phyloP scores from a whole-genome alignment of 2,797 vertebrate genomes.

The Molossus molossus region DNA sequence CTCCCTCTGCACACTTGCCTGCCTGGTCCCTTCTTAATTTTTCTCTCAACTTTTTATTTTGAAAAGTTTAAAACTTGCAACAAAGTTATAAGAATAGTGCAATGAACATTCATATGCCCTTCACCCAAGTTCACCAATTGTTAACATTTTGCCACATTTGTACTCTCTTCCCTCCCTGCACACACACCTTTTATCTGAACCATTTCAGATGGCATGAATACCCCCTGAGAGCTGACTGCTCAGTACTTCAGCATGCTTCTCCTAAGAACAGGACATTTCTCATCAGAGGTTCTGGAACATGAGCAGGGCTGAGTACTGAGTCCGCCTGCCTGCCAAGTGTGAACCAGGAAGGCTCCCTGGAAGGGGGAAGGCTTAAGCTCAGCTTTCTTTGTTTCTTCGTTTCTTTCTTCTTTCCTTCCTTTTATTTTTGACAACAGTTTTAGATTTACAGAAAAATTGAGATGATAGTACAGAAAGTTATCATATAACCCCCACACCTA shows the following conservation, averaged over 20 bases:
- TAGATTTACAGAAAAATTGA: not conserved
- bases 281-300: not conserved
- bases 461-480: not conserved
- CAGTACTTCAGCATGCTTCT: not conserved
- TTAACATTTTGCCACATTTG: no score
- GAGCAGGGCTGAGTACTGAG: not conserved
- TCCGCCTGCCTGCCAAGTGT: not conserved
- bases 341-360: not conserved
- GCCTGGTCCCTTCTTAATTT: not conserved
- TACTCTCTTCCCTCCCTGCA: not conserved
- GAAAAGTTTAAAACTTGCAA: not conserved
- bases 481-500: not conserved
- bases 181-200: not conserved
- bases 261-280: not conserved
- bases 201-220: not conserved
- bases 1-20: no score
- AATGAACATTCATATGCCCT: not conserved
- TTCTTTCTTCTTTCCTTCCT: not conserved
- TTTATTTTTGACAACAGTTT: not conserved
- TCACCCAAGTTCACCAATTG: not conserved
- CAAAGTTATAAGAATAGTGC: not conserved
- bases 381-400: not conserved
- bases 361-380: not conserved
- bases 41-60: not conserved
- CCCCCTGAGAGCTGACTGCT: fast-evolving